These are phyloP conservation scores for Lycaon pictus DNA, from an alignment of 2,113 vertebrate genomes.

Conservation along the genomic window DNA sequence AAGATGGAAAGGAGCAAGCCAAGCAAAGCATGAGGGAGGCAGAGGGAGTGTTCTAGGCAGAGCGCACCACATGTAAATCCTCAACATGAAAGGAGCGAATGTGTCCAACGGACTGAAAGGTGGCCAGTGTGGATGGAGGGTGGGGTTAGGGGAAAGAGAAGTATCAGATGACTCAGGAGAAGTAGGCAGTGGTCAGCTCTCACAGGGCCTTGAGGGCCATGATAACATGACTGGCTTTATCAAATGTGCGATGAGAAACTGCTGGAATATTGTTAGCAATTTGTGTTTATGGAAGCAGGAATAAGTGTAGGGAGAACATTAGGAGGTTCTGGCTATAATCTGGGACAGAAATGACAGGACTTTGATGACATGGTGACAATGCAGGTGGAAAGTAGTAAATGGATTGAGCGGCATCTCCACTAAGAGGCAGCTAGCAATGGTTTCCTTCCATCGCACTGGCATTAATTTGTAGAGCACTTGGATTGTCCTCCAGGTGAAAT, in stretches of 20 bases:
- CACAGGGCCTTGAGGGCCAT: not conserved
- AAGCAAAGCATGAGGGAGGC: not conserved
- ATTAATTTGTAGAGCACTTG: not conserved
- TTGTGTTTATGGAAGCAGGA: not conserved
- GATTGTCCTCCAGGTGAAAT: not conserved
- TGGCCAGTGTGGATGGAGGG: not conserved
- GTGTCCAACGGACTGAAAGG: not conserved
- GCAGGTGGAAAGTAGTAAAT: not conserved
- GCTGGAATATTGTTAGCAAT: not conserved
- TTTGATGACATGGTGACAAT: not conserved
- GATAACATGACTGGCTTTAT: not conserved
- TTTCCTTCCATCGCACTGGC: not conserved
- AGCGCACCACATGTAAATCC: not conserved
- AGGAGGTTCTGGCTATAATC: not conserved
- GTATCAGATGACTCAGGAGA: not conserved
- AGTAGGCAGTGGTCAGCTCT: not conserved
- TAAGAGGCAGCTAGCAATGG: rapidly evolving
- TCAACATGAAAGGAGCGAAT: not conserved
- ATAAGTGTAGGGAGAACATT: not conserved
- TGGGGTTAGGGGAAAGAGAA: not conserved
- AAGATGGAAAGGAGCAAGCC: not conserved
- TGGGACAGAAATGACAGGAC: not conserved
- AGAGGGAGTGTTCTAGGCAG: not conserved
- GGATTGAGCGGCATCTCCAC: too few species aligned
- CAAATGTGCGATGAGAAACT: not conserved